Evolutionary conservation across 2,888 invertebrate species (phyloP), one percentile per base, ranked within the genome.

Genomic region (Hydrotaea cyrtoneurina): DNA sequence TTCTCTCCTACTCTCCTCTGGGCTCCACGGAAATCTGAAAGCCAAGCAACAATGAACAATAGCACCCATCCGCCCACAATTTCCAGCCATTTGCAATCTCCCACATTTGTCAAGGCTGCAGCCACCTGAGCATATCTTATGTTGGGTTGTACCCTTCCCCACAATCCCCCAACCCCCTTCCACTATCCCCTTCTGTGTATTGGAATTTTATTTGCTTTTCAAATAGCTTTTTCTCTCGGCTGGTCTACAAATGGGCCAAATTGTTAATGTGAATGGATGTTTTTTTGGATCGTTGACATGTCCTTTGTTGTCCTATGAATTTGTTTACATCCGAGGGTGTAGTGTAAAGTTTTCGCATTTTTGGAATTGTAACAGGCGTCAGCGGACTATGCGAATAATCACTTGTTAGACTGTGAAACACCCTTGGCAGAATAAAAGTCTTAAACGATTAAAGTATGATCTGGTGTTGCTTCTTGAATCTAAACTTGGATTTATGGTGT

Each of bases 161-260:
- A n/a, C n/a, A n/a, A n/a, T n/a, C n/a, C n/a, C n/a, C n/a, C n/a
- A n/a, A n/a, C n/a, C n/a, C n/a, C n/a, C n/a, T n/a, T 64, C 62
- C 39, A 13, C 80, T 87, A 4, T 86, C 86, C 87, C 87, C 89
- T 83, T 46, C 77, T 57, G 71, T 59, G 43, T 23, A 23, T 62
- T 72, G 39, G 80, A 53, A 74, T 82, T 75, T 53, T 87, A 87
- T 89, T 89, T 89, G 89, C 88, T 88, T 87, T 88, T 86, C 86
- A 89, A 89, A 89, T 89, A 88, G 88, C 87, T 87, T 82, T 83
- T 66, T 86, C 73, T 74, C 31, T 39, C 43, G 66, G 78, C 78
- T 79, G 78, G 71, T 74, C 26, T 78, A 71, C 66, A 80, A 83
- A 83, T 83, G 73, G 79, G 79, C 66, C 71, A 74, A 81, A 83